Base-by-base conservation (phyloP, 2,113 vertebrate genomes). In the Ptyas mucosa region DNA sequence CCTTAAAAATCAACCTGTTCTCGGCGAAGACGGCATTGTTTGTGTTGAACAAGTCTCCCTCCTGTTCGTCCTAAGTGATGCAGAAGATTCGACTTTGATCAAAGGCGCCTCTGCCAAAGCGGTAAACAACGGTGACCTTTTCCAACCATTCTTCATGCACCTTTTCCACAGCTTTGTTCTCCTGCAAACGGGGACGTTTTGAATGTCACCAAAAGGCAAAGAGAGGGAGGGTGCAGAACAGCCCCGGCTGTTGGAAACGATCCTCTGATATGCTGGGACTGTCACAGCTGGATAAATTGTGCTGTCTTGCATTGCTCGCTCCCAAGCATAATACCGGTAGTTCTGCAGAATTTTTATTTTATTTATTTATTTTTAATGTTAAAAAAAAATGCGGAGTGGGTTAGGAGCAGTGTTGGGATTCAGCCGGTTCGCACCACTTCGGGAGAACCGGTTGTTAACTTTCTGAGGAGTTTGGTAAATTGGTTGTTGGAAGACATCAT, bases 11-110 rank as follows among this genome's bases (percentile, higher is more conserved):
- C 39, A 6, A 21, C 24, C n/a, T 3, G 43, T 58, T 85, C 54
- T 29, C 43, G 7, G 1, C 21, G 43, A 91, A 34, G 39, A 24
- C 0, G 7, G 55, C 90, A 90, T 90, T 92, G 88, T 94, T 92
- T 55, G 0, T 64, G 54, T 23, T 85, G 52, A 90, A 46, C 54
- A 43, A 15, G 52, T 23, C 87, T 87, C 75, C 75, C 34, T 0
- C 58, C 81, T 21, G 49, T 87, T 90, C 88, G 52, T 57, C 24
- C 11, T 39, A 92, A 90, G 55, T 21, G 91, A 94, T 94, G 91
- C 88, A 90, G 51, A 69, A 39, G 91, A 92, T 90, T 57, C 39
- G 23, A 90, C 43, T 81, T 90, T 81, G 64, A 69, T 61, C 81
- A 90, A 92, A 21, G 89, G 69, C 8, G 53, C 49, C 39, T 55